phyloP scores from a whole-genome alignment of 30 jellyfish, hydroid and myxozoan species.

The Cassiopea xamachana region DNA sequence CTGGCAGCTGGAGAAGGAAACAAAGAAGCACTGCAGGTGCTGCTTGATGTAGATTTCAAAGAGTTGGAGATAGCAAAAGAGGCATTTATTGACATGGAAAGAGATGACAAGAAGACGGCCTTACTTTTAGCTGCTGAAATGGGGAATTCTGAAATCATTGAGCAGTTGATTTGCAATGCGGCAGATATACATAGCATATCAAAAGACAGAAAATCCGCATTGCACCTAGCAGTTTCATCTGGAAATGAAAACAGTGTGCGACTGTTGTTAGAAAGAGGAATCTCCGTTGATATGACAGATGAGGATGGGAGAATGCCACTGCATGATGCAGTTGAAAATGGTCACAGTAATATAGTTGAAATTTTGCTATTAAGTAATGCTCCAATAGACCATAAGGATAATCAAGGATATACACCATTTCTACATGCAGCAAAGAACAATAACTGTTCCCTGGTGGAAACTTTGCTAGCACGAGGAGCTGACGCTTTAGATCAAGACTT shows the following conservation, averaged over 20 bases:
- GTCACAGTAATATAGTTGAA: not conserved
- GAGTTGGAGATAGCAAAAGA: not conserved
- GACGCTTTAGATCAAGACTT: not conserved
- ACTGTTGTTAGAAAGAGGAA: conserved; percentile 9
- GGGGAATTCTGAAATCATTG: conserved; percentile 18
- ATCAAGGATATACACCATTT: conserved; percentile 9
- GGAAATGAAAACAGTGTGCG: conserved; percentile 9
- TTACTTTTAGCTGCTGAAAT: conserved; percentile 31
- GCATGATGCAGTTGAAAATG: not conserved
- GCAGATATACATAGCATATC: conserved; percentile 17
- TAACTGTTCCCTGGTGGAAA: not conserved
- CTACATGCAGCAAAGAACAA: conserved; percentile 4
- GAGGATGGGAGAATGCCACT: conserved; percentile 1
- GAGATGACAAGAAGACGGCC: conserved; percentile 32
- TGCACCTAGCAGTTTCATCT: conserved; percentile 30
- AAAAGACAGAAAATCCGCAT: conserved; percentile 3
- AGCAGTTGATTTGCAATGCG: conserved; percentile 18
- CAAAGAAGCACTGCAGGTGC: not conserved
- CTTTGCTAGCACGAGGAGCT: conserved; percentile 8
- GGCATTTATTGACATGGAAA: conserved; percentile 3
- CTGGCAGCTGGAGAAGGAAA: conserved; percentile 45
- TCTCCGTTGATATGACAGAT: conserved; percentile 1
- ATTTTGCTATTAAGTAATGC: not conserved
- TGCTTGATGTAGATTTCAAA: not conserved
- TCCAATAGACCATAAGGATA: not conserved